These are phyloP conservation scores for Lutraria rhynchaena DNA, from an alignment of 1,140 invertebrate genomes.

Conservation along the genomic window DNA sequence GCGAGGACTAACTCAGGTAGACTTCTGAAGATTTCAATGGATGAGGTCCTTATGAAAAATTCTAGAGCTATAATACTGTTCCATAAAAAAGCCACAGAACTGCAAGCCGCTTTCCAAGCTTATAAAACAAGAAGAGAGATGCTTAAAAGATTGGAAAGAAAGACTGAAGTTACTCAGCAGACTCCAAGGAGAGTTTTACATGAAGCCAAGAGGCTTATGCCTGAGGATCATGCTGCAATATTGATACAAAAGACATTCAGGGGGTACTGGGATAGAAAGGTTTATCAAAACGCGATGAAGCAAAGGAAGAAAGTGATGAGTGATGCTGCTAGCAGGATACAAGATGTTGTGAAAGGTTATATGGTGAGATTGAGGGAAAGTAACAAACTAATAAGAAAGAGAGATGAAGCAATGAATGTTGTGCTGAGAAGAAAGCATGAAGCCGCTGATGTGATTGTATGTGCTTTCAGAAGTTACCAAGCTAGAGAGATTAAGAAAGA, in stretches of 20 bases:
- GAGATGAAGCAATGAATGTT: slow-evolving; percentile 10
- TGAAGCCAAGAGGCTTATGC: slow-evolving; percentile 5
- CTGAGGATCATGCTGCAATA: slow-evolving; percentile 41
- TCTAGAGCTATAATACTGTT: slow-evolving; percentile 50
- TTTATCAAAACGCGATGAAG: slow-evolving; percentile 11
- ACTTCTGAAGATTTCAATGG: slow-evolving; percentile 34
- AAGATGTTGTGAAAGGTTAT: slow-evolving; percentile 38
- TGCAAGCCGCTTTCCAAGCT: slow-evolving; percentile 45
- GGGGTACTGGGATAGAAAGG: slow-evolving; percentile 41
- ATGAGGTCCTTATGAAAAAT: slow-evolving; percentile 39
- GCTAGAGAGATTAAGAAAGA: slow-evolving; percentile 19
- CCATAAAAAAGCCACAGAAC: slow-evolving; percentile 39
- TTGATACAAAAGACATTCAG: slow-evolving; percentile 47
- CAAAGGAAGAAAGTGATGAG: not conserved
- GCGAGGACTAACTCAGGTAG: slow-evolving; percentile 37
- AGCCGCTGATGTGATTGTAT: slow-evolving; percentile 41
- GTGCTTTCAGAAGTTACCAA: slow-evolving; percentile 34
- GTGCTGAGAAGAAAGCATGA: slow-evolving; percentile 18
- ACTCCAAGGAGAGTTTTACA: slow-evolving; percentile 21
- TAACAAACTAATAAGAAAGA: not conserved
- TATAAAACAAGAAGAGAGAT: slow-evolving; percentile 28
- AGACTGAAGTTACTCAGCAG: slow-evolving; percentile 8
- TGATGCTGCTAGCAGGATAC: slow-evolving; percentile 36
- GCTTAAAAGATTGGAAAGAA: slow-evolving; percentile 28
- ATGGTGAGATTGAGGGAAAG: slow-evolving; percentile 16